A percentile compares a stretch with the other conserved stretches of the same genome.
These are phyloP conservation scores for Palythoa heliodiscus DNA, from an alignment of 92 coral and sea anemone genomes.

Conservation along the genomic window DNA sequence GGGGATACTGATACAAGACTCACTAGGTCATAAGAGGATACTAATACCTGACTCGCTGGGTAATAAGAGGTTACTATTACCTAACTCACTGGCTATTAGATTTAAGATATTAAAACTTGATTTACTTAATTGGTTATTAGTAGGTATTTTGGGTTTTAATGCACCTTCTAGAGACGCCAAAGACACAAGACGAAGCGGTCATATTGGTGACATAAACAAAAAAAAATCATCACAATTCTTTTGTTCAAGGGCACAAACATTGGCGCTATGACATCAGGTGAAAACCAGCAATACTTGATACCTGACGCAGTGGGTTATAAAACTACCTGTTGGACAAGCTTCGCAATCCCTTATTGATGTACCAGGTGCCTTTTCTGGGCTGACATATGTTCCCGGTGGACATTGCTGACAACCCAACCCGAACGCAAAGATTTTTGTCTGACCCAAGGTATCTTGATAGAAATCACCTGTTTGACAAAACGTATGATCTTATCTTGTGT, in stretches of 20 bases:
- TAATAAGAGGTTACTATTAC: too few species aligned
- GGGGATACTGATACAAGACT: neutral
- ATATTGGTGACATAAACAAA: too few species aligned
- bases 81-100: too few species aligned
- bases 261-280: too few species aligned
- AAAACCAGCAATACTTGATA: too few species aligned
- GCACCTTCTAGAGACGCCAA: neutral
- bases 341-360: slow-evolving; percentile 18
- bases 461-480: slow-evolving; percentile 38
- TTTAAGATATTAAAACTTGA: too few species aligned
- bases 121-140: too few species aligned
- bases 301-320: too few species aligned
- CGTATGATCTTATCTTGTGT: too few species aligned
- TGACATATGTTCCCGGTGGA: slow-evolving; percentile 46
- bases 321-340: slow-evolving; percentile 42
- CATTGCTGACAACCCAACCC: slow-evolving; percentile 49
- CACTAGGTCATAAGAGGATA: neutral
- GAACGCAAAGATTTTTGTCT: neutral
- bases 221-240: too few species aligned
- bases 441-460: slow-evolving; percentile 50
- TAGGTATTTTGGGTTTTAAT: neutral
- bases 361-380: slow-evolving; percentile 38
- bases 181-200: too few species aligned
- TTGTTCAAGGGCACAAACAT: too few species aligned
- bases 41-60: neutral